These are phyloP conservation scores for Sialia sialis DNA, from an alignment of 2,113 vertebrate species.

Conservation along the genomic window DNA sequence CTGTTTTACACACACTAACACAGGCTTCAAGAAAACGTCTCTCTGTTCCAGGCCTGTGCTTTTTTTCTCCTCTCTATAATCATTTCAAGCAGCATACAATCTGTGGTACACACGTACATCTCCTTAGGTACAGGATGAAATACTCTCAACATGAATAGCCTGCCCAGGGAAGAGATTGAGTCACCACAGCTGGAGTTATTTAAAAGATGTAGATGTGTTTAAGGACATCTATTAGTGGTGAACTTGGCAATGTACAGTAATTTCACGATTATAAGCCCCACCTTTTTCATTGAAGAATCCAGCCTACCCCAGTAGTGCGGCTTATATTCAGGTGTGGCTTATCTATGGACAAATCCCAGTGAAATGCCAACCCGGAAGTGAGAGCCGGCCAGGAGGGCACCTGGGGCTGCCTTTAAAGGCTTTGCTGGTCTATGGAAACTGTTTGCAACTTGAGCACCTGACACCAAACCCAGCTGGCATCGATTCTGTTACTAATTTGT, in stretches of 20 bases:
- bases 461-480: too few species aligned
- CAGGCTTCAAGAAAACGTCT: not conserved
- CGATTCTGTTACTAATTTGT: too few species aligned
- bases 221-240: not conserved
- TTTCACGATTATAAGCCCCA: too few species aligned
- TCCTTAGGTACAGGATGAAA: not conserved
- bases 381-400: too few species aligned
- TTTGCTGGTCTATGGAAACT: too few species aligned
- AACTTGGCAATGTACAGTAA: not conserved
- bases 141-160: not conserved
- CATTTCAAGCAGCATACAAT: not conserved
- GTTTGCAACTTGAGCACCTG: too few species aligned
- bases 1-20: not conserved
- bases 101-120: not conserved
- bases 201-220: not conserved
- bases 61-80: not conserved
- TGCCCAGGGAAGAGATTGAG: not conserved
- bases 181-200: not conserved
- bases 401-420: too few species aligned
- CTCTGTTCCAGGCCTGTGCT: not conserved
- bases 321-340: too few species aligned
- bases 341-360: too few species aligned
- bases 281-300: too few species aligned
- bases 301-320: too few species aligned
- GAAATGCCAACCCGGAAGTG: too few species aligned